phyloP scores from a whole-genome alignment of 2,113 vertebrate species.

The Gyps fulvus region DNA sequence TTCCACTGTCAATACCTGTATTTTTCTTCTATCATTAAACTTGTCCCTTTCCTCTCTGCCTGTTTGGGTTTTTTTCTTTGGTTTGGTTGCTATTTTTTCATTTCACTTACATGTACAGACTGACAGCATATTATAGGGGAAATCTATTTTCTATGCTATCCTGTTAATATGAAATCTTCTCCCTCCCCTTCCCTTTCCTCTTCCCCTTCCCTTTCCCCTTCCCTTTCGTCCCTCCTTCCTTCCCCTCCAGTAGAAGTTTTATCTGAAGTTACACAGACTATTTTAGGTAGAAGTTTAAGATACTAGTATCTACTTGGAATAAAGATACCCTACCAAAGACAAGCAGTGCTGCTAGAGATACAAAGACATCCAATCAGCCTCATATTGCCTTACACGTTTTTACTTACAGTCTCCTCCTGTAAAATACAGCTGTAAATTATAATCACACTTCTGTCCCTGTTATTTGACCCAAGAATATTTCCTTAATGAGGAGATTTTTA shows the following conservation, averaged over 20 bases:
- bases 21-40: conserved; percentile 90
- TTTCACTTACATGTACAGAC: neutral
- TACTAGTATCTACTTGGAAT: neutral
- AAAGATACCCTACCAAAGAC: neutral
- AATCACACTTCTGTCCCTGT: neutral
- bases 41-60: conserved; percentile 74
- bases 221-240: neutral
- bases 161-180: neutral
- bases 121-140: neutral
- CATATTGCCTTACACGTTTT: neutral
- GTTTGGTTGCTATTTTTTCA: conserved; percentile 20
- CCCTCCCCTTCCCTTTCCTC: neutral
- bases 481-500: neutral
- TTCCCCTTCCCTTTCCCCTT: neutral
- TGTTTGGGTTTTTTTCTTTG: conserved; percentile 58
- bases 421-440: neutral
- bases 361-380: neutral
- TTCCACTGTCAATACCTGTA: conserved; percentile 80
- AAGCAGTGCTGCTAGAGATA: neutral
- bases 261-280: neutral
- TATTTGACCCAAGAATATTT: neutral
- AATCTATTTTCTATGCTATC: neutral
- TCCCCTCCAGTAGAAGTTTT: neutral
- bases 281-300: neutral
- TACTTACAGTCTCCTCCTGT: neutral